These are phyloP conservation scores for Schlechtendalia chinensis DNA, from an alignment of 1,140 invertebrate species.

Conservation along the genomic window DNA sequence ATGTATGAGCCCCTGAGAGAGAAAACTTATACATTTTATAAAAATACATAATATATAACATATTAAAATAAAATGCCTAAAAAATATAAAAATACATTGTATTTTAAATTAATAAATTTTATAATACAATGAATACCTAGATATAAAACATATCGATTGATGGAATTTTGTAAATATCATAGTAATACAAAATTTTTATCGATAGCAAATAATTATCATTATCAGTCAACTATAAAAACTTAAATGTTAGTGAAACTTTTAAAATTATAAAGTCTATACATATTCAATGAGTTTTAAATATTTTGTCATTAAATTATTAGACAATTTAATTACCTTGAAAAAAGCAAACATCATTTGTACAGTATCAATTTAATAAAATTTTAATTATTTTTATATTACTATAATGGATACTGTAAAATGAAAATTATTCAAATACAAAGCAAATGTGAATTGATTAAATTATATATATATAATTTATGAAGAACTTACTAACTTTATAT, in stretches of 20 bases:
- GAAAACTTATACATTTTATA: not conserved
- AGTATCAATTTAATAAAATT: not conserved
- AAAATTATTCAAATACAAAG: too few species aligned
- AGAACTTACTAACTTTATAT: not conserved
- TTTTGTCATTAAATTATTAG: not conserved
- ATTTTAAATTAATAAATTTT: not conserved
- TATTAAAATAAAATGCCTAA: not conserved
- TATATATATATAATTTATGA: not conserved
- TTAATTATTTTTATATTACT: not conserved
- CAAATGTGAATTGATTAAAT: not conserved
- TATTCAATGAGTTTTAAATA: not conserved
- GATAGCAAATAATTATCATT: not conserved
- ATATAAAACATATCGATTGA: not conserved
- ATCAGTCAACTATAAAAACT: not conserved
- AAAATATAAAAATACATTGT: not conserved
- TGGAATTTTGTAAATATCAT: not conserved
- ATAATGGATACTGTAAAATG: too few species aligned
- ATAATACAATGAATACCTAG: not conserved
- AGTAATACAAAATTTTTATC: not conserved
- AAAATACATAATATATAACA: not conserved
- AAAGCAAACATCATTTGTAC: not conserved
- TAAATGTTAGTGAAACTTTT: not conserved
- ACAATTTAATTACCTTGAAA: not conserved
- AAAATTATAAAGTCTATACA: not conserved
- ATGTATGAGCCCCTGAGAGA: too few species aligned